Percentiles rank a stretch among this genome's conserved stretches.
These are phyloP conservation scores for Nemoura dubitans DNA, from an alignment of 2,888 invertebrate species.

Conservation along the genomic window DNA sequence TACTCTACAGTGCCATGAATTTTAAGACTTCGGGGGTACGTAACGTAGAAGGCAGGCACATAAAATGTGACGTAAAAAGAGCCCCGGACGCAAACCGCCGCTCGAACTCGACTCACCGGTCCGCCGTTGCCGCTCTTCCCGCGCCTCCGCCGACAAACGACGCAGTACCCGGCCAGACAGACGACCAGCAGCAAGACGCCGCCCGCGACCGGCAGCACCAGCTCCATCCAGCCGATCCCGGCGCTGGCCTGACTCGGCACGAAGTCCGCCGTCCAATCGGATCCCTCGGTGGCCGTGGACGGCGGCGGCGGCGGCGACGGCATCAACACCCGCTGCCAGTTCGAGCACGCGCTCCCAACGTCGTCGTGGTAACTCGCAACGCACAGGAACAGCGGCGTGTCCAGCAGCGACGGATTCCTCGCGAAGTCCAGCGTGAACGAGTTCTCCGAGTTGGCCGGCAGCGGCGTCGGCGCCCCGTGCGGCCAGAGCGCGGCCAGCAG, in stretches of 20 bases:
- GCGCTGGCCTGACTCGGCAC: constrained; percentile 60
- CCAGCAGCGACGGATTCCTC: constrained; percentile 61
- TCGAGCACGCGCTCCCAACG: constrained; percentile 61
- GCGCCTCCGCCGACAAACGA: constrained; percentile 62
- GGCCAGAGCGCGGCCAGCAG: constrained; percentile 62
- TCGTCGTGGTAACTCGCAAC: constrained; percentile 58
- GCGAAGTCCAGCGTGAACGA: constrained; percentile 63
- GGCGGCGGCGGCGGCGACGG: constrained; percentile 64
- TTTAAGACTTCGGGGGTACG: too few species aligned
- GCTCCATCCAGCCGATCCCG: constrained; percentile 60
- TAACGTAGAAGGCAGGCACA: too few species aligned
- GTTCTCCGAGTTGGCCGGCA: constrained; percentile 65
- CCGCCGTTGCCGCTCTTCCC: constrained; percentile 42
- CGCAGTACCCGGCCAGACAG: constrained; percentile 61
- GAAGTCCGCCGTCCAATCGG: constrained; percentile 58
- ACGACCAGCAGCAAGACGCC: constrained; percentile 61
- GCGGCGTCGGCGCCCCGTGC: constrained; percentile 61
- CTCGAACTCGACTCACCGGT: neutral
- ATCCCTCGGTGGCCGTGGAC: constrained; percentile 57
- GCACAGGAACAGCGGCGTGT: constrained; percentile 65
- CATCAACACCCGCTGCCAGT: constrained; percentile 65
- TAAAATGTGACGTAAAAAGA: too few species aligned
- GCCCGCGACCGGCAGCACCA: constrained; percentile 63
- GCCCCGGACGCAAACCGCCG: too few species aligned
- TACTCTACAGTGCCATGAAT: too few species aligned